Evolutionary conservation across 2,797 vertebrate species (phyloP).

Genomic region (Coilia nasus): DNA sequence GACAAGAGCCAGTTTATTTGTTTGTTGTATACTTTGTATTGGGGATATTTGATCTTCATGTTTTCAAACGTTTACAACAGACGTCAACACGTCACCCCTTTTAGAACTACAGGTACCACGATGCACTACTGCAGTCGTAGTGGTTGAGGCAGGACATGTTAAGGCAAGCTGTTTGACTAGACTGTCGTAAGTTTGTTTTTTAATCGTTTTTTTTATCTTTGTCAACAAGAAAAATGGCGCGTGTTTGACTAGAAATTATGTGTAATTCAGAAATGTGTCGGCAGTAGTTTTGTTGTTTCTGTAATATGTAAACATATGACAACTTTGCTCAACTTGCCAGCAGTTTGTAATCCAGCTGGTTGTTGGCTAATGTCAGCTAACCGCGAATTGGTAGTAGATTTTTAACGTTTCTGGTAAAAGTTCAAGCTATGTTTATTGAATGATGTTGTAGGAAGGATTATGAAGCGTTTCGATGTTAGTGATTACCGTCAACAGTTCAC

Average conservation of each 20-base stretch:
- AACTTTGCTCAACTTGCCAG: not conserved
- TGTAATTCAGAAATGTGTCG: not conserved
- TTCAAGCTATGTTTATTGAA: not conserved
- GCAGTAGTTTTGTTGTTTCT: not conserved
- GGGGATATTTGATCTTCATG: not conserved
- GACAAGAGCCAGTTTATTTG: not conserved
- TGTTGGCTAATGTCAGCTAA: not conserved
- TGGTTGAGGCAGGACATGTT: constrained; percentile 32
- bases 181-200: constrained; percentile 9
- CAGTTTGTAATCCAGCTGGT: not conserved
- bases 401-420: not conserved
- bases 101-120: constrained; percentile 61
- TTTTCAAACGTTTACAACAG: not conserved
- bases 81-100: not conserved
- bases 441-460: not conserved
- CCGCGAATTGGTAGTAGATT: not conserved
- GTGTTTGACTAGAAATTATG: not conserved
- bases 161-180: constrained; percentile 30
- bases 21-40: not conserved
- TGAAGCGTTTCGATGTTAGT: not conserved
- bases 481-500: not conserved
- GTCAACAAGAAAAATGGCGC: not conserved
- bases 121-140: constrained; percentile 61
- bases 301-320: constrained; percentile 31
- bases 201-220: constrained; percentile 21